Base-by-base conservation (phyloP, 1,140 invertebrate genomes). In the Nasonia giraulti region DNA sequence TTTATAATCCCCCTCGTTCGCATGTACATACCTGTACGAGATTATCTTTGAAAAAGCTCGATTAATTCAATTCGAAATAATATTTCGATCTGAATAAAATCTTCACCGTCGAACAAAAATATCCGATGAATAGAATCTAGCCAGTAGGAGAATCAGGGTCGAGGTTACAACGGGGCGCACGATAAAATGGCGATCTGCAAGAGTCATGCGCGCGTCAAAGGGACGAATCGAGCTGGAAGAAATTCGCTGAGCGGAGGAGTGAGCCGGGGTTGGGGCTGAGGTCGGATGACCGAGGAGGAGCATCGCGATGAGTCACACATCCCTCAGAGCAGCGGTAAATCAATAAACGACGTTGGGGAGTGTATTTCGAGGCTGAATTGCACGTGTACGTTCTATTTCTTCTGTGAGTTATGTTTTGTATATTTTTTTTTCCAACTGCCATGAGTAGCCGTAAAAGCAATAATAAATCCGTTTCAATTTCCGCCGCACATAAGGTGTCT, bases 261-360 rank as follows among this genome's bases (percentile, higher is more conserved):
- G 17, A 20, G 74, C 55, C 8, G 27, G 77, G 5, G 40, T 37
- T 75, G 20, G 37, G 11, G 20, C 55, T 17, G 20, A 33, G 37
- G 40, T 69, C 10, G 75, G 37, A 78, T 44, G 27, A 47, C 55
- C 74, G 31, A 77, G 62, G 71, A 68, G n/a, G 69, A 75, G 55
- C 7, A 62, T 5, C 55, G 20, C 55, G 55, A 62, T 83, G 82
- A 83, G 74, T 83, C 82, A 83, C n/a, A 8, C 74, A 69, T 83
- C 40, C 40, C 75, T 27, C 17, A 7, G 74, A 66, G 17, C 10
- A 14, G 4, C 33, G 44, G 55, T 12, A 7, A 78, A 83, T 83
- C 75, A 37, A 83, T 78, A 83, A 44, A 17, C 31, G 44, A 37
- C 44, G 31, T 50, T 80, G 14, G 8, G 40, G 11, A 31, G 68